phyloP scores from a whole-genome alignment of 2,113 vertebrate species.

The Tapirus terrestris region DNA sequence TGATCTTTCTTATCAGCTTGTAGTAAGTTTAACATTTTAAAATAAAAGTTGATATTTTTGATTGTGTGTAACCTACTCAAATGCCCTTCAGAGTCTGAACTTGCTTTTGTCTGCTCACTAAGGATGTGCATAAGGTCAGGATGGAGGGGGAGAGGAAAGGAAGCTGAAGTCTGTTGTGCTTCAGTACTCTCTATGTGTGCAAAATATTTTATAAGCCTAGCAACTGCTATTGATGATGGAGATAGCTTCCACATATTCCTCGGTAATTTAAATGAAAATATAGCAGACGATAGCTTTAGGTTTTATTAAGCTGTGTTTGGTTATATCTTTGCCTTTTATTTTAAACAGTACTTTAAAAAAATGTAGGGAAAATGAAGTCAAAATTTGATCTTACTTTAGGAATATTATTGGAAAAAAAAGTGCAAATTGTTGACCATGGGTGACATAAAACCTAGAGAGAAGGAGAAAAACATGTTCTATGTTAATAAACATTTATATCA shows the following conservation, averaged over 20 bases:
- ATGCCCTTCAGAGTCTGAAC: not conserved
- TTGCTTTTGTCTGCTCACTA: not conserved
- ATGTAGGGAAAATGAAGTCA: not conserved
- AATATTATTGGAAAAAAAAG: not conserved
- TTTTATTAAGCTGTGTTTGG: conserved; percentile 21
- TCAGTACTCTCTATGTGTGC: not conserved
- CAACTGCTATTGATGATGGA: not conserved
- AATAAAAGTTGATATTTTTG: conserved; percentile 70
- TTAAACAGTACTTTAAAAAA: conserved; percentile 5
- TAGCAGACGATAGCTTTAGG: conserved; percentile 6
- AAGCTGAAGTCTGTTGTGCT: conserved; percentile 23
- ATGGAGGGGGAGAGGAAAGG: not conserved
- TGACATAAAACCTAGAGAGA: conserved; percentile 15
- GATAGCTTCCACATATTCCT: not conserved
- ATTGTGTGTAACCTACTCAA: conserved; percentile 17
- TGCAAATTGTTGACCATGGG: not conserved
- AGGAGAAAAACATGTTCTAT: not conserved
- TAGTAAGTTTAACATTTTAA: conserved; percentile 66
- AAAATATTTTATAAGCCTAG: conserved; percentile 21
- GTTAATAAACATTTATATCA: not conserved
- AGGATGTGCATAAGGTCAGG: not conserved
- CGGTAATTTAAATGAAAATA: conserved; percentile 20
- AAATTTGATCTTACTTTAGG: conserved; percentile 15
- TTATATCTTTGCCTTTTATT: conserved; percentile 50
- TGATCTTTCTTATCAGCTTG: conserved; percentile 62